Evolutionary conservation across 2,797 vertebrate species (phyloP), one percentile per base, ranked within the genome.

Genomic region (Silurus lanzhouensis): DNA sequence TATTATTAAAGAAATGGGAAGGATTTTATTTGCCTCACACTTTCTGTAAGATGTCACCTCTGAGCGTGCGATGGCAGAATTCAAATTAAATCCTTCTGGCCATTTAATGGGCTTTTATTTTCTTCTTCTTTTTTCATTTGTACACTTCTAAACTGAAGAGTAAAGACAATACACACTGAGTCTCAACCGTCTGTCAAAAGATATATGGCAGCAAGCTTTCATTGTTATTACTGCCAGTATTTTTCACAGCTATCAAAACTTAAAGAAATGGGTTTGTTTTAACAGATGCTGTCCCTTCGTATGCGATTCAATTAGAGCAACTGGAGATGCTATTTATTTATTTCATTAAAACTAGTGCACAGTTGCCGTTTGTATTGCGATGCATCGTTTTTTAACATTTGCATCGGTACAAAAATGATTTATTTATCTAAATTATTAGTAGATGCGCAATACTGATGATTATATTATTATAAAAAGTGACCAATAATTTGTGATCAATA

Each of bases 61-160:
- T 5, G 25, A 66, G 60, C 14, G 61, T 31, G 70, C 12, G 74
- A n/a, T n/a, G 44, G 31, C 57, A 52, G 85, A 86, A 78, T 83
- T 86, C 64, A 71, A 86, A 83, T 61, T 6, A 22, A 48, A 79
- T 64, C 70, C 82, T 82, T 85, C 64, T 80, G 80, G 60, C 84
- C 71, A 27, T 82, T 82, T 85, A 85, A 85, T 82, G 70, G 44
- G 8, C 38, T 80, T 22, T 79, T 79, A 46, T 79, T 63, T 79
- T 61, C 58, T 79, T 60, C 2, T 58, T 70, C 12, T 71, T 4
- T 13, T 27, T 48, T 10, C 78, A 64, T 46, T 74, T 25, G 5
- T 68, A 72, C 77, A 64, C 52, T 25, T 78, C 22, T 58, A 70
- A 31, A 60, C 64, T 44, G 14, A 31, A 46, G 48, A 63, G 64